Percentiles rank a stretch among this genome's conserved stretches.
Conservation (phyloP, 2,888 invertebrate species). For the Podabrus alpinus region DNA sequence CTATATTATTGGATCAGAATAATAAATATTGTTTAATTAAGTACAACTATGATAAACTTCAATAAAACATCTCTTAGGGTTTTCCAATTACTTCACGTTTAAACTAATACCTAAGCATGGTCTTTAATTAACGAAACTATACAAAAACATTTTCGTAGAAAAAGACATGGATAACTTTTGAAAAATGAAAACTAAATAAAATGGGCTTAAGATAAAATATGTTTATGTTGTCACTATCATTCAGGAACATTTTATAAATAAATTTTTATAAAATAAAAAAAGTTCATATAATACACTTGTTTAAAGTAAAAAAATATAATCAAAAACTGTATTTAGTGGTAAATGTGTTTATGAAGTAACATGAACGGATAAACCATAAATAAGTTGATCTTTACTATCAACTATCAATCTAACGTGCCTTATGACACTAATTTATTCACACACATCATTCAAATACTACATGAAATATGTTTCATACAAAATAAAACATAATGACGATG, state of each 20-base stretch:
- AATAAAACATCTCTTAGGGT: too few relatives aligned
- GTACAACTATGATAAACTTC: too few relatives aligned
- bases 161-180: too few relatives aligned
- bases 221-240: not conserved
- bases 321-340: not conserved
- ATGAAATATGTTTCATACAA: slow-evolving; percentile 39
- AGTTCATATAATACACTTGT: too few relatives aligned
- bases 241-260: not conserved
- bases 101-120: too few relatives aligned
- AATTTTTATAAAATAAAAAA: not conserved
- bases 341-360: not conserved
- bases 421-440: slow-evolving; percentile 49
- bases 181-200: too few relatives aligned
- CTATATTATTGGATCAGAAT: too few relatives aligned
- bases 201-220: too few relatives aligned
- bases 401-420: slow-evolving; percentile 46
- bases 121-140: too few relatives aligned
- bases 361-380: not conserved
- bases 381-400: slow-evolving; percentile 43
- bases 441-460: slow-evolving; percentile 45
- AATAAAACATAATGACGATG: slow-evolving; percentile 42
- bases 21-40: too few relatives aligned
- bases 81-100: too few relatives aligned
- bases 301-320: not conserved
- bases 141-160: too few relatives aligned